A percentile compares a stretch with the other conserved stretches of the same genome.
Evolutionary conservation across 1,140 invertebrate genomes (phyloP).

Genomic region (Scaptomyza graminum): DNA sequence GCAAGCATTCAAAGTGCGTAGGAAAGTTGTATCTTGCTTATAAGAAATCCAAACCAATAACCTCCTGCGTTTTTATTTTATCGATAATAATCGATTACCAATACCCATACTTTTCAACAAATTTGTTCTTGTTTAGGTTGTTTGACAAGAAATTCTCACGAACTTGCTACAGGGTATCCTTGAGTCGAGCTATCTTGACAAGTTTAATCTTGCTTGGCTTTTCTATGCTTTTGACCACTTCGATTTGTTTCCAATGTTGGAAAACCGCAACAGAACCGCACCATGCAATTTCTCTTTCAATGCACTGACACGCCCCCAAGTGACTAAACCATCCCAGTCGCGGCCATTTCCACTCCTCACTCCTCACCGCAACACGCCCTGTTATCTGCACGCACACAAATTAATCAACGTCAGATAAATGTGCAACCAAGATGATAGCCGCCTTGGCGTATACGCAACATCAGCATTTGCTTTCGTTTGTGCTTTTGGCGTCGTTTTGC

Average conservation of each 20-base stretch:
- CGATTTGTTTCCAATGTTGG: neutral
- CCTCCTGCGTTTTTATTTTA: too few relatives aligned
- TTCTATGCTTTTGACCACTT: neutral
- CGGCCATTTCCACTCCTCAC: too few relatives aligned
- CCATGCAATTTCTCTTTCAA: constrained; percentile 31
- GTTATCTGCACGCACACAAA: constrained; percentile 26
- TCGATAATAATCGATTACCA: too few relatives aligned
- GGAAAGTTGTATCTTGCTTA: too few relatives aligned
- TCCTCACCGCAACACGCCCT: neutral
- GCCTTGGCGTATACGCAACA: constrained; percentile 56
- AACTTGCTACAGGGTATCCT: neutral
- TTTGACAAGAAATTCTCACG: neutral
- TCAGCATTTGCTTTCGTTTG: constrained; percentile 34
- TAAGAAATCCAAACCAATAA: too few relatives aligned
- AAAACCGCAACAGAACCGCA: constrained; percentile 12
- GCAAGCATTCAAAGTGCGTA: neutral
- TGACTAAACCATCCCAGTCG: neutral
- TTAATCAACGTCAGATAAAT: constrained; percentile 62
- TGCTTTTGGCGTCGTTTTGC: neutral
- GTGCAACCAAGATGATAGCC: constrained; percentile 32
- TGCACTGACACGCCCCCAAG: constrained; percentile 11
- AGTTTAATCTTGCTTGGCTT: neutral
- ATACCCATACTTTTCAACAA: too few relatives aligned
- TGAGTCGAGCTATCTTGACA: too few relatives aligned
- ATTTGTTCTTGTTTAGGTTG: too few relatives aligned